Evolutionary conservation across 2,797 vertebrate genomes (phyloP), one percentile per base, ranked within the genome.

Genomic region (Odontamblyopus rebecca): DNA sequence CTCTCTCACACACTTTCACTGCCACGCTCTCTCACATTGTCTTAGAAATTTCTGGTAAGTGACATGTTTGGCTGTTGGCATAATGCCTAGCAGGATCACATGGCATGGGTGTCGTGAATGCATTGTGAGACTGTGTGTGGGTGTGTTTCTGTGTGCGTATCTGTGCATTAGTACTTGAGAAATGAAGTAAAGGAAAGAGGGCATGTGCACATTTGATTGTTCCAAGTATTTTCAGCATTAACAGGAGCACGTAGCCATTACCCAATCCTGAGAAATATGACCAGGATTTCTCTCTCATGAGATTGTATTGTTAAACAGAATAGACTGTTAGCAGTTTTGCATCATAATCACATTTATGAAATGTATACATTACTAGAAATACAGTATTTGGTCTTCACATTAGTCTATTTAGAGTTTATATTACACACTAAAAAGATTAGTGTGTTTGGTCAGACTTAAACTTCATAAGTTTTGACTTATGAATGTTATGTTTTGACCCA

Each of bases 21-120:
- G 57, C 69, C 72, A 76, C 68, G 1, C 78, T 79, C 72, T 86
- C 79, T 84, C 77, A 26, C 81, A 87, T 69, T 85, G 77, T 88
- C 83, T 86, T 79, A 91, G 89, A 91, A 86, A 91, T 93, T 94
- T 94, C 94, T 93, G 93, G 91, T 94, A 93, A 95, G 91, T 93
- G 93, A 93, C 93, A 94, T 93, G 92, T 89, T 90, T 92, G 88
- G 89, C 89, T 83, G 87, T 92, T 94, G 93, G 94, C 94, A 91
- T 89, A 77, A 88, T 85, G 93, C 94, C 94, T 92, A 90, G 93
- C 86, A 80, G 88, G 92, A 93, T 95, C 94, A 94, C 94, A 94
- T 94, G 93, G 90, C 90, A 88, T 91, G 89, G 88, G 90, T 93
- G 90, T 92, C 84, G 90, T 89, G 90, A 83, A 87, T 91, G 92